Base-by-base conservation (phyloP, 2,888 invertebrate genomes). In the Epinotia brunnichana region DNA sequence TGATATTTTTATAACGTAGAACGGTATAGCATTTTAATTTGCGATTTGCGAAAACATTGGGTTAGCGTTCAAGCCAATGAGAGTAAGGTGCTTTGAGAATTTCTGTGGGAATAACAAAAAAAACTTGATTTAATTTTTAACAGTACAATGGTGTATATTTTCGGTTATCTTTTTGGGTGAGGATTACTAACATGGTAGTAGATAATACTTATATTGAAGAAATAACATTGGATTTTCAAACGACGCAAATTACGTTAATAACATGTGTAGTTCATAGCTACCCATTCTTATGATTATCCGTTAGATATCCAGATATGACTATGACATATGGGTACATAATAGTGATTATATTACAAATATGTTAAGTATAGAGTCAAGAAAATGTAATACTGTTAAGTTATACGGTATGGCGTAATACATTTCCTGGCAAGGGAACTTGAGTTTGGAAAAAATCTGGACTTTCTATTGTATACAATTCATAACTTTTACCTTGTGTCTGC, bases 11-110 rank as follows among this genome's bases (percentile, higher is more conserved):
- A 13, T 10, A 54, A 54, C 13, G 10, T 15, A 13, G 10, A 54
- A 53, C 53, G 2, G 11, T 35, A 35, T 35, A 35, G 0, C 11
- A 10, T 39, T 57, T 13, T 56, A 35, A n/a, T 35, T 29, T 19
- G 17, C 3, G 17, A 13, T 35, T 35, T 35, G 35, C 35, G 35
- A 35, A 35, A 51, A 41, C 9, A 57, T 53, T 44, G 19, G 17
- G 57, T 53, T 68, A 72, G 72, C 67, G 61, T 72, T 72, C 67
- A n/a, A 51, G 24, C 56, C 39, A 59, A 54, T 41, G 15, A 35
- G 29, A 35, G 41, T 48, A 17, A 39, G 67, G 61, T 53, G 59
- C 41, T 71, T 44, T 29, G 15, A 35, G 17, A 21, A 48, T 62
- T 72, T 67, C 19, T 54, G n/a, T 48, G 61, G 41, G 11, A 24